Base-by-base conservation (phyloP, 2,797 vertebrate species). In the Brachyalestes nurse region DNA sequence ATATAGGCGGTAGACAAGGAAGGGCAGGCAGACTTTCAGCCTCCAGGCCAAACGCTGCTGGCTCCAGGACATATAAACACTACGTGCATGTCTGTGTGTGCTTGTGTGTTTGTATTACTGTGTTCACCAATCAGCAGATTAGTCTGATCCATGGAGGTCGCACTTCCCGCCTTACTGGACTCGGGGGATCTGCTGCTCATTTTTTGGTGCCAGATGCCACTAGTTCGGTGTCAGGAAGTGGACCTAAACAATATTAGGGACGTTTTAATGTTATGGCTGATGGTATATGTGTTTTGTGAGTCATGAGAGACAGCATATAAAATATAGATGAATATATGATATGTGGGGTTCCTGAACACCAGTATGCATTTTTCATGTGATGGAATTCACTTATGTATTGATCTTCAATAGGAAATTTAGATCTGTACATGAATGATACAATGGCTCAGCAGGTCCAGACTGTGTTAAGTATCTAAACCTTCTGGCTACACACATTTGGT, bases 51-150 rank as follows among this genome's bases (percentile, higher is more conserved):
- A 86, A 86, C 78, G 69, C 82, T 53, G 60, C 62, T 72, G 84
- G 83, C 86, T 85, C 83, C 84, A 78, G 65, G 62, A 86, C 83
- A 80, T 82, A 73, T 83, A 87, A 87, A 87, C 86, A 87, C 9
- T 34, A 69, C 75, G 77, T 83, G 79, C 28, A 14, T 49, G 58
- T 76, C 75, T 83, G 81, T 34, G 19, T 28, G 40, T 17, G 28
- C 38, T 34, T 66, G 9, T 47, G 19, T 42, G 64, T 9, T 13
- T 66, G n/a, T n/a, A 14, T 61, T 12, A 45, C 1, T 42, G 28
- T 45, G 38, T 16, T 42, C 4, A 34, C 4, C 34, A 34, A 34
- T 34, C 45, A 47, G 45, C 45, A 12, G 10, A 47, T 47, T 2
- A 34, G 34, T 34, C 34, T 34, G 34, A 34, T 34, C 34, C 34